Evolutionary conservation across 2,797 vertebrate genomes (phyloP).

Genomic region (Phoeniculus purpureus): DNA sequence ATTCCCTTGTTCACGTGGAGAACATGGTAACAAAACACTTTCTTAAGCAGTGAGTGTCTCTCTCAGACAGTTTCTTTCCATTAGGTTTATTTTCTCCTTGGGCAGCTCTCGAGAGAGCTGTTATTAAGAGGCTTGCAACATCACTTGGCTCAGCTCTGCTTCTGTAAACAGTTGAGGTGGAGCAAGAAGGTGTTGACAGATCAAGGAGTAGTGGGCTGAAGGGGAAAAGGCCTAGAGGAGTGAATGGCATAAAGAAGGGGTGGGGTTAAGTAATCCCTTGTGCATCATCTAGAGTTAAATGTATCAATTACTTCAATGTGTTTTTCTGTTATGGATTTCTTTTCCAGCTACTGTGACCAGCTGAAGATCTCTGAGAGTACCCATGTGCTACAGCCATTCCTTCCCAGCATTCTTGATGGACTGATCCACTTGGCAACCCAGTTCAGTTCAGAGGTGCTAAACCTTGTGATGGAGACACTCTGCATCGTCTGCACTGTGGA

Average conservation of each 20-base stretch:
- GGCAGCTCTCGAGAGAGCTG: neutral
- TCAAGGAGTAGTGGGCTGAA: neutral
- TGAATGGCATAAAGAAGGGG: neutral
- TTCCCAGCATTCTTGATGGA: constrained; percentile 94
- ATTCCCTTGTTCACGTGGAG: neutral
- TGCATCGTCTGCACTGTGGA: constrained; percentile 98
- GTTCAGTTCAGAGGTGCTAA: constrained; percentile 97
- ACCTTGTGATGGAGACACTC: constrained; percentile 97
- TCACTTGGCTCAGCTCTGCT: neutral
- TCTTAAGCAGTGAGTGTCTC: neutral
- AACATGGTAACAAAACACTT: neutral
- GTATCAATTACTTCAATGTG: neutral
- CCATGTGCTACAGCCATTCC: constrained; percentile 93
- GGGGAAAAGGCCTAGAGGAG: neutral
- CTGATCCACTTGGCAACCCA: constrained; percentile 96
- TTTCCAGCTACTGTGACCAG: constrained; percentile 93
- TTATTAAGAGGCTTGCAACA: neutral
- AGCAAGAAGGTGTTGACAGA: neutral
- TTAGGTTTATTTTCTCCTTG: neutral
- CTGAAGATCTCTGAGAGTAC: constrained; percentile 96
- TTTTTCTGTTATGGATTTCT: constrained; percentile 9
- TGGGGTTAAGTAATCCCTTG: neutral
- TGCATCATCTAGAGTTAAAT: neutral
- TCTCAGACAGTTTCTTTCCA: neutral
- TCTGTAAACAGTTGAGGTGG: neutral